Conservation (phyloP, 1,140 invertebrate genomes). For the Micrasema minimum region DNA sequence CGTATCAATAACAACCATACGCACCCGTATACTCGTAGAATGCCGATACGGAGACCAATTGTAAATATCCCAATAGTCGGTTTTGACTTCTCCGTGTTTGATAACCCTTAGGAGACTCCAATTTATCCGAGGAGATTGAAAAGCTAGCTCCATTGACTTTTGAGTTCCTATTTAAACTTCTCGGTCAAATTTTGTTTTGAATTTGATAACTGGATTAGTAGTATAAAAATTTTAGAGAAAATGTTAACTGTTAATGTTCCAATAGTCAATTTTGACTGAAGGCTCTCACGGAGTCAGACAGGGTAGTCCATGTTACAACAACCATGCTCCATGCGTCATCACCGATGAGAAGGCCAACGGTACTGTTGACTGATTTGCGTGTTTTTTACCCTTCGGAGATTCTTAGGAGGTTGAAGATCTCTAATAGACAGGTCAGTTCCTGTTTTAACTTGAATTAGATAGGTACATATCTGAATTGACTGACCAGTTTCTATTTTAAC, state of each 20-base stretch:
- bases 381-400: too few relatives aligned
- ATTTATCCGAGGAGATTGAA: too few relatives aligned
- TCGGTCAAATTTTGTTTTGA: neutral
- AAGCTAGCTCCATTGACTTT: neutral
- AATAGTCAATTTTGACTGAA: neutral
- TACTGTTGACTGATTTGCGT: too few relatives aligned
- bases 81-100: constrained; percentile 24
- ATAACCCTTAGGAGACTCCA: neutral
- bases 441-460: too few relatives aligned
- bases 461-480: too few relatives aligned
- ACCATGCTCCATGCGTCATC: too few relatives aligned
- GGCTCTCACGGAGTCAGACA: too few relatives aligned
- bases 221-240: neutral
- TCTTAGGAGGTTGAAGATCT: too few relatives aligned
- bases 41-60: neutral
- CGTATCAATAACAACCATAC: constrained; percentile 31
- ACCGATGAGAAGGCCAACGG: too few relatives aligned
- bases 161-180: neutral
- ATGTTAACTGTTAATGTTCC: neutral
- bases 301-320: too few relatives aligned
- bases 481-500: too few relatives aligned
- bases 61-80: constrained; percentile 35
- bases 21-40: constrained; percentile 5
- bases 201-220: neutral
- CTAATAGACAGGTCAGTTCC: too few relatives aligned